phyloP scores from a whole-genome alignment of 2,113 vertebrate species.

The Chionis minor region DNA sequence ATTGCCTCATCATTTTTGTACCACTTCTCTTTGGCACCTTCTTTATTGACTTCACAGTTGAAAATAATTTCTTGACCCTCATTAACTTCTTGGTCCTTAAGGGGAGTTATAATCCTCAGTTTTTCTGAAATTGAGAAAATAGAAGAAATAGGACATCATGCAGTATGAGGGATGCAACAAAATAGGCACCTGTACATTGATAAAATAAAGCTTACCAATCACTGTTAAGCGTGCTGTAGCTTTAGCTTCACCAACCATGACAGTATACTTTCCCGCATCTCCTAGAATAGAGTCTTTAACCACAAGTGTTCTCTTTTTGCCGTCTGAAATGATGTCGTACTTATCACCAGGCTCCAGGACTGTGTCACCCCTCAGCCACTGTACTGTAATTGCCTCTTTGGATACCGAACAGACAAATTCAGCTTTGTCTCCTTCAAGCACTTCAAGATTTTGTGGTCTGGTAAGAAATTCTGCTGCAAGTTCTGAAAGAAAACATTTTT shows the following conservation, averaged over 20 bases:
- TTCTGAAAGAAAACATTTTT: constrained; percentile 75
- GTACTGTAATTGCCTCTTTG: constrained; percentile 89
- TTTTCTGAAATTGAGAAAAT: constrained; percentile 82
- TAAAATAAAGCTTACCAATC: constrained; percentile 81
- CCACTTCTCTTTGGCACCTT: constrained; percentile 97
- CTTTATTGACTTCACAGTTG: constrained; percentile 94
- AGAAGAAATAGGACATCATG: background rate
- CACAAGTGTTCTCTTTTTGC: constrained; percentile 87
- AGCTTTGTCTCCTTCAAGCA: constrained; percentile 93
- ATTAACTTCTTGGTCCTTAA: constrained; percentile 87
- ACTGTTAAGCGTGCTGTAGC: constrained; percentile 88
- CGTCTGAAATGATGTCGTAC: constrained; percentile 87
- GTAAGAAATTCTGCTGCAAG: constrained; percentile 95
- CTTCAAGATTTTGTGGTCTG: constrained; percentile 88
- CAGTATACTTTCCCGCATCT: constrained; percentile 87
- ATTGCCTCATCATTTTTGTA: constrained; percentile 90
- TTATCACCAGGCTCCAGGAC: constrained; percentile 86
- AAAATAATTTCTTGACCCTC: constrained; percentile 91
- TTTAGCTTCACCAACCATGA: constrained; percentile 83
- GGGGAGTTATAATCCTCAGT: constrained; percentile 90
- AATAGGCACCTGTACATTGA: background rate
- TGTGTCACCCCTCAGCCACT: constrained; percentile 85
- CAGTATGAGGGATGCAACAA: background rate
- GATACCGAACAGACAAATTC: constrained; percentile 93
- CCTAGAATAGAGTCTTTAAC: constrained; percentile 84